phyloP scores from a whole-genome alignment of 2,797 vertebrate species.

The Crocodylus rhombifer region DNA sequence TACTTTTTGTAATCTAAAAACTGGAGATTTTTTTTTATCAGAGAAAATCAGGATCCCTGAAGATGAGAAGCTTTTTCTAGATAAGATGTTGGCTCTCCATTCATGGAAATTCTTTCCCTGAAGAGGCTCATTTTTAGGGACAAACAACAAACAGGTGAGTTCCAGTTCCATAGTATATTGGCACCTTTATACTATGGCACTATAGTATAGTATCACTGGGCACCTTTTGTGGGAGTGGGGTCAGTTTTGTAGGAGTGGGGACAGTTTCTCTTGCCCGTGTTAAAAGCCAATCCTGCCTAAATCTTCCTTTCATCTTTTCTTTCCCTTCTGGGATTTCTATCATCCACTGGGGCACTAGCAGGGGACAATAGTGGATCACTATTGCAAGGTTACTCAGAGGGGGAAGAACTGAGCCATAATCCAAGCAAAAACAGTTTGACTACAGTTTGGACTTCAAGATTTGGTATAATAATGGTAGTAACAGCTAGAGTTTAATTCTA shows the following conservation, averaged over 20 bases:
- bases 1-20: too few species aligned
- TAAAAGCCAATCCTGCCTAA: background rate
- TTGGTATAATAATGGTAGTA: background rate
- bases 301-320: background rate
- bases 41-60: background rate
- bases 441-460: background rate
- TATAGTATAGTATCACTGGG: too few species aligned
- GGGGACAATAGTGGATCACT: accelerated
- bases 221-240: background rate
- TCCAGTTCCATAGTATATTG: background rate
- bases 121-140: background rate
- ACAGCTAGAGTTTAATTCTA: background rate
- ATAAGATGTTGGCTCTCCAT: background rate
- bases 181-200: too few species aligned
- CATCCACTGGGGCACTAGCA: background rate
- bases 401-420: background rate
- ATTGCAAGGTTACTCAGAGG: background rate
- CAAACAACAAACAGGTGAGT: background rate
- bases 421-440: background rate
- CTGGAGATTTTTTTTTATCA: too few species aligned
- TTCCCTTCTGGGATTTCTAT: background rate
- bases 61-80: background rate
- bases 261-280: background rate
- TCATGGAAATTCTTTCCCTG: background rate
- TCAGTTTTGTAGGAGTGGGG: background rate